A percentile compares a stretch with the other conserved stretches of the same genome.
Conservation (phyloP, 2,888 invertebrate genomes). For the Minunthozetes semirufus region DNA sequence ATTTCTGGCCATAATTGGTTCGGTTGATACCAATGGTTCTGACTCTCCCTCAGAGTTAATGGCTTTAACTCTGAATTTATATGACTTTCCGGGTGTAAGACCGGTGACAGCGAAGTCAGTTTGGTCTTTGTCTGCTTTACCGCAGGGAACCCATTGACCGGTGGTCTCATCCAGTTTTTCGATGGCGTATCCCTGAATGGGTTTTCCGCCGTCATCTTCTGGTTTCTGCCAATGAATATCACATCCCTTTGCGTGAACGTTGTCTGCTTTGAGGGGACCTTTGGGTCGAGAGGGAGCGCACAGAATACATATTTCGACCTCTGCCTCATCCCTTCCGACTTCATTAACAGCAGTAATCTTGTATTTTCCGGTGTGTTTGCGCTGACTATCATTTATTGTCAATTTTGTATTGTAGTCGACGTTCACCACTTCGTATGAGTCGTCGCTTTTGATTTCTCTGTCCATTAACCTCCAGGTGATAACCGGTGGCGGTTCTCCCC, state of each 20-base stretch:
- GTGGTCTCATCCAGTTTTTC: conserved; percentile 88
- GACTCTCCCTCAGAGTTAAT: conserved; percentile 60
- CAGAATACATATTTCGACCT: conserved; percentile 84
- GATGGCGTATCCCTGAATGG: conserved; percentile 81
- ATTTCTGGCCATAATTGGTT: conserved; percentile 84
- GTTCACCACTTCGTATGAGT: conserved; percentile 68
- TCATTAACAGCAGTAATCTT: conserved; percentile 82
- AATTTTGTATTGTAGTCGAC: conserved; percentile 84
- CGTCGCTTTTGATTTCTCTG: conserved; percentile 58
- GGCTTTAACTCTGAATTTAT: conserved; percentile 55
- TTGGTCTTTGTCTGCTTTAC: conserved; percentile 58
- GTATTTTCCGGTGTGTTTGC: conserved; percentile 83
- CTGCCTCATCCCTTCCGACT: conserved; percentile 84
- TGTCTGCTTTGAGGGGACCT: conserved; percentile 78
- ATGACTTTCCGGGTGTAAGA: conserved; percentile 53
- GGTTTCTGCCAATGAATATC: conserved; percentile 90
- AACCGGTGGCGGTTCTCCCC: conserved; percentile 91
- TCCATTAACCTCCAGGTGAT: conserved; percentile 82
- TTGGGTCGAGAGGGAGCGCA: conserved; percentile 76
- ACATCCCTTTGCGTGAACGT: conserved; percentile 82
- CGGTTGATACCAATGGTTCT: conserved; percentile 84
- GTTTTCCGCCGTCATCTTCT: conserved; percentile 72
- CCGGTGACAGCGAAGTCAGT: conserved; percentile 52
- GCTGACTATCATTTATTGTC: conserved; percentile 65
- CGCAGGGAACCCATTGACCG: conserved; percentile 88